Percentiles rank a stretch among this genome's conserved stretches.
phyloP scores from a whole-genome alignment of 2,797 vertebrate genomes.

The Muscicapa comitata region DNA sequence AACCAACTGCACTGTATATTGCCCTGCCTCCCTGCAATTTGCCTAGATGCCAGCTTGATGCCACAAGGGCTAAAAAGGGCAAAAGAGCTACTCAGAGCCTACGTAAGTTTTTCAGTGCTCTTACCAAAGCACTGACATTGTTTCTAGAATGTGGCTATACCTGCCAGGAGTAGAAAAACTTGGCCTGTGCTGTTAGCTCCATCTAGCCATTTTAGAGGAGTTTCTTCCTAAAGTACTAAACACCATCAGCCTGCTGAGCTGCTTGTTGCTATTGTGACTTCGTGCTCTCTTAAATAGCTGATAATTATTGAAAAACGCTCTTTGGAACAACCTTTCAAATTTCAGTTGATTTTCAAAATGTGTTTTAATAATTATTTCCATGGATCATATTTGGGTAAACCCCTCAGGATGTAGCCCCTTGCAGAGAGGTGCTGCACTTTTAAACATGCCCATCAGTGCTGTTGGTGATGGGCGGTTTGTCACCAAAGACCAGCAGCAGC shows the following conservation, averaged over 20 bases:
- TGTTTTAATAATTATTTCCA: neutral
- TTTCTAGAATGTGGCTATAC: neutral
- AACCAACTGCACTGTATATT: neutral
- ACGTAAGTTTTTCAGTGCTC: neutral
- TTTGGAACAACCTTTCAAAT: neutral
- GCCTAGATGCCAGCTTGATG: neutral
- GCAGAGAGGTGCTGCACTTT: neutral
- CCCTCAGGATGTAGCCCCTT: neutral
- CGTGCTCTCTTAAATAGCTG: neutral
- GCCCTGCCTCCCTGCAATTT: neutral
- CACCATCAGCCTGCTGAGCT: neutral
- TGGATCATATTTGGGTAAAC: neutral
- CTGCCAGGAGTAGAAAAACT: neutral
- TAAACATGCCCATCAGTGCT: neutral
- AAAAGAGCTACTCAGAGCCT: neutral
- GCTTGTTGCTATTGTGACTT: neutral
- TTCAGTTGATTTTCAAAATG: neutral
- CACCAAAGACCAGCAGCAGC: rapidly evolving
- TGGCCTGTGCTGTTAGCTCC: neutral
- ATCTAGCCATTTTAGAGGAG: neutral
- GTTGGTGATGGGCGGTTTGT: neutral
- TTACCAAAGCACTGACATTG: neutral
- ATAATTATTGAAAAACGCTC: neutral
- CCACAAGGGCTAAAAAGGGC: neutral
- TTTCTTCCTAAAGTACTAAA: neutral